Evolutionary conservation across 2,888 invertebrate species (phyloP).

Genomic region (Merodon equestris): DNA sequence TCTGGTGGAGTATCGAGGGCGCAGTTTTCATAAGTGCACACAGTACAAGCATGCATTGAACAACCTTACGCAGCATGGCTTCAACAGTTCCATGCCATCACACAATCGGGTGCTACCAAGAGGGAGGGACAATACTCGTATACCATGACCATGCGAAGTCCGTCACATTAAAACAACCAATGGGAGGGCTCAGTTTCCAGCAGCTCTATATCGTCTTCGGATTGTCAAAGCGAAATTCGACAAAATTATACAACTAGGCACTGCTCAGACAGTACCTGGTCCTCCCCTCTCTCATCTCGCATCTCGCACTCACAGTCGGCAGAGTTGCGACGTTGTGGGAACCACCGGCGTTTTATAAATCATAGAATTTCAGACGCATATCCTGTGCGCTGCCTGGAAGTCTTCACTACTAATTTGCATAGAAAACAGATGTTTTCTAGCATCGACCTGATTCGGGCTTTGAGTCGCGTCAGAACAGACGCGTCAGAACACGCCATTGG

Average conservation of each 20-base stretch:
- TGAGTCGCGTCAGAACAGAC: slow-evolving; percentile 53
- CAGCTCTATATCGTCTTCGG: slow-evolving; percentile 24
- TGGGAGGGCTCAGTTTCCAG: slow-evolving; percentile 21
- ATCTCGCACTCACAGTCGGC: slow-evolving; percentile 9
- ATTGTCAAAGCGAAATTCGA: slow-evolving; percentile 31
- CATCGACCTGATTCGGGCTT: slow-evolving; percentile 50
- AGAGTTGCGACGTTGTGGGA: slow-evolving; percentile 52
- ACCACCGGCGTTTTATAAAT: slow-evolving; percentile 45
- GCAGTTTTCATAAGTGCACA: slow-evolving; percentile 20
- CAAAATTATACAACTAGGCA: slow-evolving; percentile 34
- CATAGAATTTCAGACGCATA: slow-evolving; percentile 73
- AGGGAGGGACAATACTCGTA: slow-evolving; percentile 12
- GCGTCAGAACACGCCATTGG: slow-evolving; percentile 8
- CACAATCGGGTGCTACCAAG: slow-evolving; percentile 11
- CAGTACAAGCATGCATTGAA: slow-evolving; percentile 7
- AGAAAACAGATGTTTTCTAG: slow-evolving; percentile 60
- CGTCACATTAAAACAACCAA: slow-evolving; percentile 27
- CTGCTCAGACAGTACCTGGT: slow-evolving; percentile 28
- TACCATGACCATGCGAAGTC: too few species aligned
- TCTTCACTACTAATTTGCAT: slow-evolving; percentile 52
- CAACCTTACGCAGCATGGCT: slow-evolving; percentile 19
- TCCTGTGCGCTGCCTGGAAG: slow-evolving; percentile 70
- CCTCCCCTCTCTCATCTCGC: slow-evolving; percentile 12
- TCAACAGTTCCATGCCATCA: slow-evolving; percentile 16
- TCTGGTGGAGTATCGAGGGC: slow-evolving; percentile 6